Evolutionary conservation across 2,888 invertebrate genomes (phyloP).

Genomic region (Oscheius sp.): DNA sequence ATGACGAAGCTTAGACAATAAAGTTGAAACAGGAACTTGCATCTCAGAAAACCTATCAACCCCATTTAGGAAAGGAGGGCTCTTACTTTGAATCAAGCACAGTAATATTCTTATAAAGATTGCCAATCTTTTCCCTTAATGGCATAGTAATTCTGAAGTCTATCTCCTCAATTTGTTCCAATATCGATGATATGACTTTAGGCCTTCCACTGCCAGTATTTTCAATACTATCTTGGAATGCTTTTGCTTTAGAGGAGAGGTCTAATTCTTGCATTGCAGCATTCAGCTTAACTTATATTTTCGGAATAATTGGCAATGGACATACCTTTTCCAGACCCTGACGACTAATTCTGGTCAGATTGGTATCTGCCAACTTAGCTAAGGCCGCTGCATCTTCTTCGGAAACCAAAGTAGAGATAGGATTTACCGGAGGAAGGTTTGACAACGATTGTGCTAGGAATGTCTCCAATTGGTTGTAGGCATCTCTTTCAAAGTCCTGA

Average conservation of each 20-base stretch:
- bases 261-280: conserved; percentile 55
- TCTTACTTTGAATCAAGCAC: conserved; percentile 46
- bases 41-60: conserved; percentile 49
- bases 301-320: not conserved
- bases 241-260: conserved; percentile 46
- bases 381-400: conserved; percentile 43
- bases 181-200: conserved; percentile 51
- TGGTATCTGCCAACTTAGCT: conserved; percentile 51
- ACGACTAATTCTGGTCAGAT: conserved; percentile 52
- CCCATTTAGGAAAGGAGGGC: not conserved
- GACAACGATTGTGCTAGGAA: conserved; percentile 46
- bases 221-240: conserved; percentile 53
- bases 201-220: conserved; percentile 48
- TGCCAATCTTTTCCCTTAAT: conserved; percentile 43
- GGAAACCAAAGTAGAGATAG: conserved; percentile 18
- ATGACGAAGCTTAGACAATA: conserved; percentile 60
- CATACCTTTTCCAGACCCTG: conserved; percentile 49
- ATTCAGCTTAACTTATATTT: conserved; percentile 44
- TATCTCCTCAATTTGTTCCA: conserved; percentile 58
- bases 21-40: conserved; percentile 58
- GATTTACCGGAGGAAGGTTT: conserved; percentile 44
- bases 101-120: conserved; percentile 53
- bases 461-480: conserved; percentile 47
- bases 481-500: conserved; percentile 54
- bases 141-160: conserved; percentile 55